These are phyloP conservation scores for Zaprionus ghesquierei DNA, from an alignment of 1,140 invertebrate species.

Conservation along the genomic window DNA sequence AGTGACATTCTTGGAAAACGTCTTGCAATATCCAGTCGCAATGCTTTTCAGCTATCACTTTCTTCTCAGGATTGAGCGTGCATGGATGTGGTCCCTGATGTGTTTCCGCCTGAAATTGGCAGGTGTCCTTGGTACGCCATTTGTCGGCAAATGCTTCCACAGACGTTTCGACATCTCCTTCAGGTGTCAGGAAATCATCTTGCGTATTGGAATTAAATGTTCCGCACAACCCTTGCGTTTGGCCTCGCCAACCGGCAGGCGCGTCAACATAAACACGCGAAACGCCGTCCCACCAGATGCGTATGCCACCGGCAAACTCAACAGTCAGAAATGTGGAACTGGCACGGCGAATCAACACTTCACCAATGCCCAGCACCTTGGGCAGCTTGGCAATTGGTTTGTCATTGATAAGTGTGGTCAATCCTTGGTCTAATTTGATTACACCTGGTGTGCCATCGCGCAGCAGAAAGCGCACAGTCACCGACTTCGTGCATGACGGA, in stretches of 20 bases:
- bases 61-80: slow-evolving; percentile 87
- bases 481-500: slow-evolving; percentile 92
- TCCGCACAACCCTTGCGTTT: slow-evolving; percentile 92
- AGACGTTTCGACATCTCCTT: slow-evolving; percentile 91
- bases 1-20: slow-evolving; percentile 91
- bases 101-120: slow-evolving; percentile 85
- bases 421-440: slow-evolving; percentile 89
- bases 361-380: slow-evolving; percentile 84
- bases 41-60: slow-evolving; percentile 86
- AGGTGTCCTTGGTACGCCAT: slow-evolving; percentile 92
- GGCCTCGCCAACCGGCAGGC: slow-evolving; percentile 87
- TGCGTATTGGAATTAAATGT: slow-evolving; percentile 93
- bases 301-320: slow-evolving; percentile 89
- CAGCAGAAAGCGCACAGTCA: slow-evolving; percentile 85
- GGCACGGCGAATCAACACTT: slow-evolving; percentile 86
- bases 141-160: slow-evolving; percentile 92
- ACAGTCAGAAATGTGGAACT: slow-evolving; percentile 90
- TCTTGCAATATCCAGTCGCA: slow-evolving; percentile 88
- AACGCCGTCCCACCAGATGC: slow-evolving; percentile 92
- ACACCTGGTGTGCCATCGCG: slow-evolving; percentile 82
- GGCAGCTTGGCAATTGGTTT: slow-evolving; percentile 88
- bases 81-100: slow-evolving; percentile 87
- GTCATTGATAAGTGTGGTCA: slow-evolving; percentile 87
- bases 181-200: slow-evolving; percentile 94
- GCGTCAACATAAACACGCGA: slow-evolving; percentile 92